Evolutionary conservation across 2,797 vertebrate species (phyloP), one percentile per base, ranked within the genome.

Genomic region (Dallia pectoralis): DNA sequence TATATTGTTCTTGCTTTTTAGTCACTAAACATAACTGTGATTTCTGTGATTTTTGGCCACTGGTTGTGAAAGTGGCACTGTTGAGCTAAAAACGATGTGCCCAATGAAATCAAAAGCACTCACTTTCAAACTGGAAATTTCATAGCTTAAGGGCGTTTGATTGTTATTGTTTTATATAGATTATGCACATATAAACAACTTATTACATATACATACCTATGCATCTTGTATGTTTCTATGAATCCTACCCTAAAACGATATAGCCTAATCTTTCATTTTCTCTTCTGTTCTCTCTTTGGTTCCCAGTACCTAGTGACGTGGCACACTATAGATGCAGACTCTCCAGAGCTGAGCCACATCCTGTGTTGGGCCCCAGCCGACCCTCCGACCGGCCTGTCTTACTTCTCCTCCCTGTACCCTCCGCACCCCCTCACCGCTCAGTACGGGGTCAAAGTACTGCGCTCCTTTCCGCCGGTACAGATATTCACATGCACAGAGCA

Each of bases 351-450:
- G 79, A 98, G 97, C 84, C 95, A 99, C 0, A 95, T 99, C 74
- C 90, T 99, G 27, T 97, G 96, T 87, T 99, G 97, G 97, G 96
- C 97, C 0, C 94, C 96, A 0, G 96, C 94, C 0, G 97, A 98
- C 83, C 97, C 97, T 0, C 97, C 97, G 4, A 99, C 97, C 0
- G 97, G 96, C 69, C 93, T 99, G 18, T 98, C 97, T 32, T 99
- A 98, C 90, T 99, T 98, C 88, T 98, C 97, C 77, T 97, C 96
- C 91, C 93, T 97, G 95, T 98, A 97, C 75, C 97, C 97, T 0
- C 97, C 97, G 1, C 97, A 98, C 83, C 97, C 97, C 0, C 94
- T 99, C 79, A 99, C 97, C 0, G 97, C 97, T 0, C 97, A 99
- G 85, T 98, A 99, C 0, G 97, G 96, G 1, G 97, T 99, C 78